Conservation (phyloP, 2,888 invertebrate species). For the Nephrotoma flavescens region DNA sequence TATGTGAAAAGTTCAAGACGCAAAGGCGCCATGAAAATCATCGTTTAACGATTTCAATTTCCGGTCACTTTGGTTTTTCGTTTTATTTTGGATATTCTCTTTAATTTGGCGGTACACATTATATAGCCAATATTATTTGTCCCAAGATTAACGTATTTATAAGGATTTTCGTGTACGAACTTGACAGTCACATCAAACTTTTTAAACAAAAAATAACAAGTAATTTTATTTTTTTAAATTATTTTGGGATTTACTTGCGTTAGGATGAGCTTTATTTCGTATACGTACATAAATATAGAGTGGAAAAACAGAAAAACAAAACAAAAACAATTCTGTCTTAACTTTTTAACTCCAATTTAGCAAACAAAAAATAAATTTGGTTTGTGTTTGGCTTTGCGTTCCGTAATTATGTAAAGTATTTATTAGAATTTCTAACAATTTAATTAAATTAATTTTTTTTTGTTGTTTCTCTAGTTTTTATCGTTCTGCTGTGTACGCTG, state of each 20-base stretch:
- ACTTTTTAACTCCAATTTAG: not conserved
- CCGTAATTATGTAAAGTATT: not conserved
- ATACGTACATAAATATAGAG: not conserved
- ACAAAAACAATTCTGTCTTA: not conserved
- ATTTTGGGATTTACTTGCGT: not conserved
- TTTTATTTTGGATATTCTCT: not conserved
- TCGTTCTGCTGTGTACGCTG: not conserved
- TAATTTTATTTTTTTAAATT: not conserved
- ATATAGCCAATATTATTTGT: not conserved
- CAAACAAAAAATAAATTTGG: not conserved
- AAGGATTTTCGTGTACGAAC: not conserved
- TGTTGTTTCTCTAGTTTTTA: too few species aligned
- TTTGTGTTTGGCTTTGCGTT: not conserved
- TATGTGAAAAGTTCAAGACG: not conserved
- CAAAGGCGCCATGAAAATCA: not conserved
- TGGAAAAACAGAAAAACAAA: not conserved
- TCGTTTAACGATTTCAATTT: not conserved
- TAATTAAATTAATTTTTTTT: not conserved
- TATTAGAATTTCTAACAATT: not conserved
- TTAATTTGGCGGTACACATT: not conserved
- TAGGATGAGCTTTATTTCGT: not conserved
- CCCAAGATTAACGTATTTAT: not conserved
- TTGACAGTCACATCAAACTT: not conserved
- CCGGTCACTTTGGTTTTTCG: not conserved
- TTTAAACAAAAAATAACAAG: not conserved